Conservation (phyloP, 2,888 invertebrate species). For the Noctuana brunneofusca region DNA sequence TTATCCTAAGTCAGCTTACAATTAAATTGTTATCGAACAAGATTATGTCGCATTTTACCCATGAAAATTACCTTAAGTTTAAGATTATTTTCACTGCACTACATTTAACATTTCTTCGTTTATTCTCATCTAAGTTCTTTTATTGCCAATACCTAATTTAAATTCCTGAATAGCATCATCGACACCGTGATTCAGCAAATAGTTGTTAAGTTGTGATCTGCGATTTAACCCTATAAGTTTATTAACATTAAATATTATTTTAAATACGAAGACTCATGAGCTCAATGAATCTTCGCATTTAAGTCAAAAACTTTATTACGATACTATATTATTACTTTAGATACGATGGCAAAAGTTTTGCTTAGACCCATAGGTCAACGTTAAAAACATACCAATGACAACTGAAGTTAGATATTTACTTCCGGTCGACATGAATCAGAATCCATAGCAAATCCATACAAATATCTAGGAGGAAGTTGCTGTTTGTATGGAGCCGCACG, state of each 20-base stretch:
- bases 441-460: slow-evolving; percentile 76
- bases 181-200: slow-evolving; percentile 71
- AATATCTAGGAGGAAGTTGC: slow-evolving; percentile 81
- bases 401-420: slow-evolving; percentile 39
- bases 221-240: slow-evolving; percentile 74
- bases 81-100: slow-evolving; percentile 54
- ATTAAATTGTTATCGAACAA: slow-evolving; percentile 71
- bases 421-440: slow-evolving; percentile 54
- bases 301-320: slow-evolving; percentile 53
- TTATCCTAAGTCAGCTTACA: slow-evolving; percentile 75
- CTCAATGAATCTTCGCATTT: slow-evolving; percentile 75
- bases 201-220: slow-evolving; percentile 80
- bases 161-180: slow-evolving; percentile 50
- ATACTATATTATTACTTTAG: no score
- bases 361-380: slow-evolving; percentile 27
- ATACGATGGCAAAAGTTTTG: slow-evolving; percentile 61
- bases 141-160: slow-evolving; percentile 71
- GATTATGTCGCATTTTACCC: slow-evolving; percentile 70
- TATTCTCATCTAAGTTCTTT: slow-evolving; percentile 58
- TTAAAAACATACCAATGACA: slow-evolving; percentile 38
- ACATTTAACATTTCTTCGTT: slow-evolving; percentile 61
- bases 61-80: slow-evolving; percentile 60
- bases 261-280: slow-evolving; percentile 77
- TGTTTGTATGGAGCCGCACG: slow-evolving; percentile 73
- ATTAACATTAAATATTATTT: slow-evolving; percentile 53